A percentile compares a stretch with the other conserved stretches of the same genome.
Conservation (phyloP, 2,797 vertebrate species). For the Brachyalestes nurse region DNA sequence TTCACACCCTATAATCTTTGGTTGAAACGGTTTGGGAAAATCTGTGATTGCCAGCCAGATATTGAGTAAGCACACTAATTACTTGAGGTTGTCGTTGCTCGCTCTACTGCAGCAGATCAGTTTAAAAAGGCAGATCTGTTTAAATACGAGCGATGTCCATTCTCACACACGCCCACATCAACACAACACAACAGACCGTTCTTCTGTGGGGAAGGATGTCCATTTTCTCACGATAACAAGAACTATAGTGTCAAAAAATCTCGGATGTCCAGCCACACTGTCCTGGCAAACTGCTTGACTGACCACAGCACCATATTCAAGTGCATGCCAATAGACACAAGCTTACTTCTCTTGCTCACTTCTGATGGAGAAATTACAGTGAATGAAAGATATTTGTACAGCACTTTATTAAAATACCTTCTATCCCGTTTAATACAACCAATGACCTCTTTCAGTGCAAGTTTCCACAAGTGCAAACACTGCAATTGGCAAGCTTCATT, state of each 20-base stretch:
- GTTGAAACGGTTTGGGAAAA: too few relatives aligned
- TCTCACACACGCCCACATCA: conserved; percentile 29
- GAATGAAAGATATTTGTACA: not conserved
- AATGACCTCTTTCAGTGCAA: not conserved
- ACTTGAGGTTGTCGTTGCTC: too few relatives aligned
- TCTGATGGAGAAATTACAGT: not conserved
- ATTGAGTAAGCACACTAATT: too few relatives aligned
- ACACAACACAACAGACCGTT: conserved; percentile 44
- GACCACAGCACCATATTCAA: conserved; percentile 20
- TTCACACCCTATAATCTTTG: too few relatives aligned
- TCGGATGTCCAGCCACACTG: not conserved
- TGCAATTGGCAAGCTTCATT: too few relatives aligned
- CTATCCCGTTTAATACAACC: not conserved
- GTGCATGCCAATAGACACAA: not conserved
- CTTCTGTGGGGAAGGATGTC: conserved; percentile 1
- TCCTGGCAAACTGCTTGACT: conserved; percentile 25
- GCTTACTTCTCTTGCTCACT: not conserved
- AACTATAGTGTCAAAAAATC: conserved; percentile 30
- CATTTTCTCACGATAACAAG: conserved; percentile 25
- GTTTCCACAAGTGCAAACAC: not conserved
- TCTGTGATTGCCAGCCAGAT: too few relatives aligned
- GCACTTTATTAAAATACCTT: not conserved
- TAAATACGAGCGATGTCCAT: not conserved
- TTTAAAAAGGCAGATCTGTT: not conserved
- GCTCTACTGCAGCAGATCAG: not conserved